Percentiles rank a stretch among this genome's conserved stretches.
These are phyloP conservation scores for Hemaris fuciformis DNA, from an alignment of 2,888 invertebrate genomes.

Conservation along the genomic window DNA sequence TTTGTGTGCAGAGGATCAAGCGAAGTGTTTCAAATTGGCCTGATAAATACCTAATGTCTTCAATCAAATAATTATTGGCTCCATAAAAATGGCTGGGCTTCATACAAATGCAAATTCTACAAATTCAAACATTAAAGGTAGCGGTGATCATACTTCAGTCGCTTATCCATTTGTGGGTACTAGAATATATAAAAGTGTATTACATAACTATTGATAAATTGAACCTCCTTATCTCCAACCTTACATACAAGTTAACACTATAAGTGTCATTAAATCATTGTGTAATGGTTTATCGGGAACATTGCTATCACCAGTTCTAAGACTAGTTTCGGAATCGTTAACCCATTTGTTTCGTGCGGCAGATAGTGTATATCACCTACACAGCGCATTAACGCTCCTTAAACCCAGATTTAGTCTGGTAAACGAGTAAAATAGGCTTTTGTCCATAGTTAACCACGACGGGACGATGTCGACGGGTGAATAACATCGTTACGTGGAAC, in stretches of 20 bases:
- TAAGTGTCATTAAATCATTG: conserved; percentile 2
- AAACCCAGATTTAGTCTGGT: neutral
- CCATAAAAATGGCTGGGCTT: no score
- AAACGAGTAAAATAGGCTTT: conserved; percentile 6
- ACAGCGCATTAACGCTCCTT: neutral
- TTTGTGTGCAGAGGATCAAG: no score
- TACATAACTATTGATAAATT: no score
- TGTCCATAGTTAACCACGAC: neutral
- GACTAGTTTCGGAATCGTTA: conserved; percentile 3
- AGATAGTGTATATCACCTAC: neutral
- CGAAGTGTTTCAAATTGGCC: no score
- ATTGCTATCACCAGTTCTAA: neutral
- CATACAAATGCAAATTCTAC: no score
- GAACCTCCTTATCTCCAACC: neutral
- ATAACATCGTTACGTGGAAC: neutral
- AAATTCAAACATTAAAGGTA: no score
- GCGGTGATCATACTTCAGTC: no score
- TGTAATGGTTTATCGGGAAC: conserved; percentile 1
- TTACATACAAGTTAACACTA: neutral
- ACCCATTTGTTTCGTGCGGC: neutral
- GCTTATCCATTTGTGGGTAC: no score
- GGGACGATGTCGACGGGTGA: conserved; percentile 1
- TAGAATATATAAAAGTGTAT: no score
- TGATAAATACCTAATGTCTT: no score
- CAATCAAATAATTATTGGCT: no score